A percentile compares a stretch with the other conserved stretches of the same genome.
Evolutionary conservation across 2,888 invertebrate genomes (phyloP).

Genomic region (Drosophila austrosaltans): DNA sequence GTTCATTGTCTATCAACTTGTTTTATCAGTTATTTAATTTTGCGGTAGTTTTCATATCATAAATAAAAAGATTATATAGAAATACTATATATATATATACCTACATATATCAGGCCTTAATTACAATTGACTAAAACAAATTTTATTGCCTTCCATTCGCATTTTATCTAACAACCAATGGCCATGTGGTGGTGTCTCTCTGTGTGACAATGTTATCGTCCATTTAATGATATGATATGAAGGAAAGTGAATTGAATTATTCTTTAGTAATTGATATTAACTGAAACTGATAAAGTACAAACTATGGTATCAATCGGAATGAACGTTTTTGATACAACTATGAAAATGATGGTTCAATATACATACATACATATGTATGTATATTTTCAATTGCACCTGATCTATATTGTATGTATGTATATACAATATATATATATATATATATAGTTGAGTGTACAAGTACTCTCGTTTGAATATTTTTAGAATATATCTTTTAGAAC

Average conservation of each 20-base stretch:
- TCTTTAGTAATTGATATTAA: constrained; percentile 16
- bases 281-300: constrained; percentile 1
- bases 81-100: neutral
- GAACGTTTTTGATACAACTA: neutral
- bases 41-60: constrained; percentile 13
- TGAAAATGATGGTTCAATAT: neutral
- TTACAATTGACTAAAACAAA: constrained; percentile 16
- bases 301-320: neutral
- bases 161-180: constrained; percentile 6
- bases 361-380: neutral
- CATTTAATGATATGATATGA: constrained; percentile 2
- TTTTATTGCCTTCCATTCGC: constrained; percentile 5
- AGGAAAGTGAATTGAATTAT: constrained; percentile 21
- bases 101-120: neutral
- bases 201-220: neutral
- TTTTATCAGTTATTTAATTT: constrained; percentile 12
- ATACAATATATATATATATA: constrained; percentile 4
- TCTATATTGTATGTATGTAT: too few species aligned
- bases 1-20: neutral
- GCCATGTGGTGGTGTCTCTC: constrained; percentile 2
- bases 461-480: constrained; percentile 22
- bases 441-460: neutral
- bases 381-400: too few species aligned
- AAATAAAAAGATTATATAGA: constrained; percentile 6
- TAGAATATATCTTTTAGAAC: constrained; percentile 31